A percentile compares a stretch with the other conserved stretches of the same genome.
Conservation (phyloP, 2,888 invertebrate genomes). For the Tetragonisca angustula region DNA sequence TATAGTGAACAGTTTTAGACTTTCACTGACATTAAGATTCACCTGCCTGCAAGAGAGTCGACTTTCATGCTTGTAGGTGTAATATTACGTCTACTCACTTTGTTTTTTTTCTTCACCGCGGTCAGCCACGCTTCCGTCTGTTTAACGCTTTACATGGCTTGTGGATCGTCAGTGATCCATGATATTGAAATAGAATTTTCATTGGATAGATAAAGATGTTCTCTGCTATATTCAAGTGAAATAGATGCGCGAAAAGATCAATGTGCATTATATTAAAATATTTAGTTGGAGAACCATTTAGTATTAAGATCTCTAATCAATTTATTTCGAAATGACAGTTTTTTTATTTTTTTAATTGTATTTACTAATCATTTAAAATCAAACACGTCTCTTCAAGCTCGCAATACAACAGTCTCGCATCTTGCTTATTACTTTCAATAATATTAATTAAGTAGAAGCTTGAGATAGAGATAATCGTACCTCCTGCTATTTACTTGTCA, state of each 20-base stretch:
- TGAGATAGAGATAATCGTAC: neutral
- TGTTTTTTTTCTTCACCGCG: neutral
- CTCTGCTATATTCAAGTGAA: neutral
- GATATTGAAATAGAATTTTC: neutral
- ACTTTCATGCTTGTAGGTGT: conserved; percentile 34
- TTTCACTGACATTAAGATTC: conserved; percentile 55
- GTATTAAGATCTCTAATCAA: neutral
- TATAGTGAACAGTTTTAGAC: conserved; percentile 32
- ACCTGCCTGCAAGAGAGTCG: conserved; percentile 30
- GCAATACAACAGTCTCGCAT: neutral
- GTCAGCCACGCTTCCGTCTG: neutral
- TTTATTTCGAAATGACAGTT: neutral
- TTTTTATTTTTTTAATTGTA: neutral
- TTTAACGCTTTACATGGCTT: neutral
- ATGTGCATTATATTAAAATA: neutral
- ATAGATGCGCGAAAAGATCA: neutral
- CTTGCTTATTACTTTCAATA: neutral
- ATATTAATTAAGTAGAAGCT: neutral
- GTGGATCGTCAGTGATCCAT: neutral
- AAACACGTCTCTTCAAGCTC: neutral
- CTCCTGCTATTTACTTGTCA: neutral
- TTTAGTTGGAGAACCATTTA: neutral
- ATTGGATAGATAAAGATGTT: neutral
- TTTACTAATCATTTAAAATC: neutral
- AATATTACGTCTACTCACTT: conserved; percentile 19